Evolutionary conservation across 2,113 vertebrate genomes (phyloP), one percentile per base, ranked within the genome.

Genomic region (Macquaria australasica): DNA sequence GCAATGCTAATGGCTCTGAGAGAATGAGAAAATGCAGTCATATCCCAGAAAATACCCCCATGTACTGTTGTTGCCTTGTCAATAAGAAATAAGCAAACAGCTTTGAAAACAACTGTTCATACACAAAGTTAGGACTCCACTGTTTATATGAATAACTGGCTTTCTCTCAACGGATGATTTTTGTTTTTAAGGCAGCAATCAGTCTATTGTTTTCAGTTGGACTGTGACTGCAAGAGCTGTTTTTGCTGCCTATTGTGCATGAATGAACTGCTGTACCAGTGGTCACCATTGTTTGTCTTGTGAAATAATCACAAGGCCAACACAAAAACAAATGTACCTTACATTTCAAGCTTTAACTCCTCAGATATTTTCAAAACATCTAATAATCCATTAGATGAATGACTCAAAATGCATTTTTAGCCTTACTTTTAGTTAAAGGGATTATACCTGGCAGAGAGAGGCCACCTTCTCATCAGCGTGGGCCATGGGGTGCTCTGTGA

Each of bases 401-500:
- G 12, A 39, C 28, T 62, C 14, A 55, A 73, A 81, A 55, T 75
- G 45, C 5, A 62, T 15, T 4, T 74, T 56, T 37, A 67, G 53
- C 14, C 28, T 25, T 0, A 43, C 28, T 58, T 34, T 34, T 21
- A 37, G 45, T 50, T 7, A 12, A 63, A 31, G 9, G 10, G 45
- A 53, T 59, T n/a, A 87, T 93, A 99, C 98, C 66, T 97, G 97
- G 91, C 98, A 99, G 23, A 99, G 96, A 7, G 98, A 96, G 0
- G 96, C 95, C 0, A 98, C 96, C 91, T 98, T 99, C 90, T 99
- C 97, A 0, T 99, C 97, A 0, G 96, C 97, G 0, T 92, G 96
- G 0, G 98, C 97, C 98, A 99, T 99, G 0, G 98, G 97, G 50
- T 99, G 98, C 75, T 98, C 95, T 0, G 96, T 97, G 93, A 99